phyloP scores from a whole-genome alignment of 2,113 vertebrate genomes.

The Podarcis raffonei region DNA sequence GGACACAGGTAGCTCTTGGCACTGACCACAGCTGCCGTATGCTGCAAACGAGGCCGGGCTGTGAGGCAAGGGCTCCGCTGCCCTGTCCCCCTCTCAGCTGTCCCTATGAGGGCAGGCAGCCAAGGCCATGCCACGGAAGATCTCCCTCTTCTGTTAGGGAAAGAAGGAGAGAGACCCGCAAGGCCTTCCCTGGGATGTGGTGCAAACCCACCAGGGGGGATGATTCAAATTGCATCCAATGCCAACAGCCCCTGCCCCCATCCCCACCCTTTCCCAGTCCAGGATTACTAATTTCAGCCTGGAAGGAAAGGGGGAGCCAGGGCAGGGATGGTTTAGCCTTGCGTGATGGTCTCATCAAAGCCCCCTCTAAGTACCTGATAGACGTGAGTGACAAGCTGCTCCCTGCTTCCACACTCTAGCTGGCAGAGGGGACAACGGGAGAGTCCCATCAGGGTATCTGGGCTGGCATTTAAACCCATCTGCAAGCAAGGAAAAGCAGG shows the following conservation, averaged over 20 bases:
- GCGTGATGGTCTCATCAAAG: background rate
- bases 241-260: background rate
- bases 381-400: conserved; percentile 92
- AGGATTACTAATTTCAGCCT: background rate
- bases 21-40: conserved; percentile 87
- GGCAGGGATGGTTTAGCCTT: background rate
- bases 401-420: conserved; percentile 89
- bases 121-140: background rate
- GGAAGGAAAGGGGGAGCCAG: background rate
- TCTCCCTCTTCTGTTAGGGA: background rate
- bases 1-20: conserved; percentile 96
- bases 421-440: conserved; percentile 92
- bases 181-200: background rate
- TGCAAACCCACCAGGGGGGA: background rate
- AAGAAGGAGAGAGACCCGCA: background rate
- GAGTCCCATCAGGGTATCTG: conserved; percentile 73
- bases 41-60: conserved; percentile 78
- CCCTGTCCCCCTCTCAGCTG: background rate
- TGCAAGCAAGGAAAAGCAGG: conserved; percentile 50
- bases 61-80: conserved; percentile 6
- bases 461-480: conserved; percentile 64
- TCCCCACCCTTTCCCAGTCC: background rate
- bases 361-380: conserved; percentile 85
- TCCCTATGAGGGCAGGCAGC: background rate
- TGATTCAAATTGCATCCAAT: background rate